Percentiles rank a stretch among this genome's conserved stretches.
These are phyloP conservation scores for Sternotherus odoratus DNA, from an alignment of 2,797 vertebrate species.

Conservation along the genomic window DNA sequence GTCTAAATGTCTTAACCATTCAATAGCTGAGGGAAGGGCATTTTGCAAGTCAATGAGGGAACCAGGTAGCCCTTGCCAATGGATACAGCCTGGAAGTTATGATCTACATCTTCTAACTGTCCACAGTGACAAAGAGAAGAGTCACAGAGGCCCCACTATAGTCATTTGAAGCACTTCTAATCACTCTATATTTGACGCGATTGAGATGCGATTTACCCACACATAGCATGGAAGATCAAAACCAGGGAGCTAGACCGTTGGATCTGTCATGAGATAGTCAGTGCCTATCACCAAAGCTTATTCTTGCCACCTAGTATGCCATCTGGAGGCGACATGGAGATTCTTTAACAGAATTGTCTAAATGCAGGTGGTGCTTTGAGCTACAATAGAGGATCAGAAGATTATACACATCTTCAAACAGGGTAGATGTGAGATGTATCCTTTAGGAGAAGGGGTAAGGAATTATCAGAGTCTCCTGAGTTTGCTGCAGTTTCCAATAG, in stretches of 20 bases:
- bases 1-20: background rate
- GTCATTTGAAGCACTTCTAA: background rate
- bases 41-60: background rate
- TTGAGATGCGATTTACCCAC: background rate
- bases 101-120: background rate
- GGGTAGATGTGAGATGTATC: background rate
- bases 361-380: background rate
- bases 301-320: background rate
- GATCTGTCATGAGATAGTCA: background rate
- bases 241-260: background rate
- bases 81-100: background rate
- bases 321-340: background rate
- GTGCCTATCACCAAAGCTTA: background rate
- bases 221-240: background rate
- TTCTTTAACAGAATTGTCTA: background rate
- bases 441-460: background rate
- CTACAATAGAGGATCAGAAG: background rate
- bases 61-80: background rate
- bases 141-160: background rate
- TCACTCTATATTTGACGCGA: background rate
- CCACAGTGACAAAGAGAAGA: background rate
- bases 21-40: background rate
- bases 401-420: background rate
- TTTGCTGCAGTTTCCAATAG: background rate
- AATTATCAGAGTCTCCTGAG: background rate